Percentiles rank a stretch among this genome's conserved stretches.
Conservation (phyloP, 2,888 invertebrate genomes). For the Choreutis nemorana region DNA sequence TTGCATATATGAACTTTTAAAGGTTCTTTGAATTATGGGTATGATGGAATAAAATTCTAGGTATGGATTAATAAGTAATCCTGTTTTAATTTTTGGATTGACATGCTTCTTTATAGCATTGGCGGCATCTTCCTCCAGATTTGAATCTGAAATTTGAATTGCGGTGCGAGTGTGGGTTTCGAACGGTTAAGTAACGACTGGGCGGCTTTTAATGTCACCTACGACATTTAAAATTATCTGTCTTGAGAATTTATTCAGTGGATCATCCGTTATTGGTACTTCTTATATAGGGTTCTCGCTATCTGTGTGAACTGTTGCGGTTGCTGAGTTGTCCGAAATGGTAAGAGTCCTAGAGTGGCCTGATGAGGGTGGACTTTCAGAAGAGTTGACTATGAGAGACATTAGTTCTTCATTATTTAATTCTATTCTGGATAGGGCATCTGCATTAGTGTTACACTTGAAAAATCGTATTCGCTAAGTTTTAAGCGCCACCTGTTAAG, state of each 20-base stretch:
- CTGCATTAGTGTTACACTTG: conserved; percentile 11
- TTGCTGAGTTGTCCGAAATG: conserved; percentile 6
- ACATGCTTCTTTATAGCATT: conserved; percentile 16
- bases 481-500: conserved; percentile 15
- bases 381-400: conserved; percentile 6
- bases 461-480: conserved; percentile 14
- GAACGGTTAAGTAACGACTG: conserved; percentile 14
- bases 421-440: conserved; percentile 12
- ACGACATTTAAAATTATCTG: conserved; percentile 13
- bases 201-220: conserved; percentile 11
- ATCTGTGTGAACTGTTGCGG: conserved; percentile 12
- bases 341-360: conserved; percentile 2
- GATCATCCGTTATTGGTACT: conserved; percentile 14
- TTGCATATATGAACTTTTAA: conserved; percentile 15
- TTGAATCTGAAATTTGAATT: conserved; percentile 12
- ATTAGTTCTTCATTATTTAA: conserved; percentile 8
- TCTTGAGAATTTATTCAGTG: conserved; percentile 12
- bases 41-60: conserved; percentile 11
- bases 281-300: conserved; percentile 14
- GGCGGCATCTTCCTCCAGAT: conserved; percentile 14
- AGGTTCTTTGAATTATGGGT: conserved; percentile 13
- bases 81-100: conserved; percentile 16
- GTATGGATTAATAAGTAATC: conserved; percentile 11
- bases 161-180: conserved; percentile 12
- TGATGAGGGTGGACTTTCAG: conserved; percentile 3